phyloP scores from a whole-genome alignment of 2,888 invertebrate species.

The Poecilobothrus nobilitatus region DNA sequence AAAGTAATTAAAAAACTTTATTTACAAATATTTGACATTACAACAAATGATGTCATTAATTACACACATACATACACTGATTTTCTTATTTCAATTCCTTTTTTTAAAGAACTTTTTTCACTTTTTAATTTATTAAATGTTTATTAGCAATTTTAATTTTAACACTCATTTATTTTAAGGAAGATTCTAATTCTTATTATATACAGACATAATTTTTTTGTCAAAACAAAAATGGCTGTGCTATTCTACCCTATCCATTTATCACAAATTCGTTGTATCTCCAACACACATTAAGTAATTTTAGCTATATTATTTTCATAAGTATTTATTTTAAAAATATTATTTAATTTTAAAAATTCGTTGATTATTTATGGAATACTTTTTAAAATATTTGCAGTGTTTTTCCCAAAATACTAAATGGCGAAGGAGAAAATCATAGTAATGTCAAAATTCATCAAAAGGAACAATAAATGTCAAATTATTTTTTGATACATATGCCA shows the following conservation, averaged over 20 bases:
- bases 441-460: no score
- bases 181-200: neutral
- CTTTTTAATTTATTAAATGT: neutral
- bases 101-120: neutral
- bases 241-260: neutral
- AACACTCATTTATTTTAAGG: neutral
- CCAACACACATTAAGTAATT: constrained; percentile 1
- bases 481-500: no score
- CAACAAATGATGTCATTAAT: neutral
- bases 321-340: neutral
- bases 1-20: neutral
- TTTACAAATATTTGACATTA: constrained; percentile 2
- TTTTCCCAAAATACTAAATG: neutral
- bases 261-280: constrained; percentile 1
- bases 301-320: neutral
- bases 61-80: neutral
- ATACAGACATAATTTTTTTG: neutral
- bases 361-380: neutral
- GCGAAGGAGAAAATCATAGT: neutral
- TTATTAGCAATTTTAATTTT: neutral
- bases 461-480: no score
- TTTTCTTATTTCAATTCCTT: neutral
- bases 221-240: neutral
- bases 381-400: neutral
- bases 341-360: neutral